Base-by-base conservation (phyloP, 2,888 invertebrate species). In the Lepidocyrtinus sp. region DNA sequence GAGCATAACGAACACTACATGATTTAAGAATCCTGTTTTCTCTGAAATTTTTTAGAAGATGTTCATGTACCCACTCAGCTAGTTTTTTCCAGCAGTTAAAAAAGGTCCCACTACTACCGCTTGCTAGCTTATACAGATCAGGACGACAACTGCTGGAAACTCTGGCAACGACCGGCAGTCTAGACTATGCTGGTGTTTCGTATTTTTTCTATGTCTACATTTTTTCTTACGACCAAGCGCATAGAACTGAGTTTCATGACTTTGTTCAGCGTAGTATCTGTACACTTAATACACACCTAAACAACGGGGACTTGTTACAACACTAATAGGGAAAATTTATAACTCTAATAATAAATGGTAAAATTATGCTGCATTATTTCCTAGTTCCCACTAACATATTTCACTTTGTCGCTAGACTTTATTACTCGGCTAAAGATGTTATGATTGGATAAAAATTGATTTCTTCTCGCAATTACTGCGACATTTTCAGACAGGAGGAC, bases 81-180 rank as follows among this genome's bases (percentile, higher is more conserved):
- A n/a, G n/a, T n/a, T n/a, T n/a, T n/a, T n/a, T n/a, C n/a, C n/a
- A n/a, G n/a, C n/a, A n/a, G n/a, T n/a, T n/a, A n/a, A n/a, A n/a
- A n/a, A n/a, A n/a, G n/a, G 50, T 12, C 36, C 36, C 36, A 17
- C 12, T 50, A 26, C 36, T 5, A 64, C 46, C 79, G 79, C 74
- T 79, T 69, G 79, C 64, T 74, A 55, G 55, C 27, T 63, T 59
- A 9, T 46, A 64, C 68, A 74, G 79, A 79, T 64, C 36, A 79
- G 73, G 50, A 74, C 79, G 79, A 79, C 79, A 79, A 79, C 79
- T 79, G 79, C 79, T 74, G 79, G 79, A 79, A 26, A 79, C 9
- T 59, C 63, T 63, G 9, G 79, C 22, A 79, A 79, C 78, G 78
- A 78, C 62, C 46, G 50, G n/a, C 50, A 50, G 17, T 17, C 15